Base-by-base conservation (phyloP, 1,140 invertebrate species). In the Mylabris phalerata region DNA sequence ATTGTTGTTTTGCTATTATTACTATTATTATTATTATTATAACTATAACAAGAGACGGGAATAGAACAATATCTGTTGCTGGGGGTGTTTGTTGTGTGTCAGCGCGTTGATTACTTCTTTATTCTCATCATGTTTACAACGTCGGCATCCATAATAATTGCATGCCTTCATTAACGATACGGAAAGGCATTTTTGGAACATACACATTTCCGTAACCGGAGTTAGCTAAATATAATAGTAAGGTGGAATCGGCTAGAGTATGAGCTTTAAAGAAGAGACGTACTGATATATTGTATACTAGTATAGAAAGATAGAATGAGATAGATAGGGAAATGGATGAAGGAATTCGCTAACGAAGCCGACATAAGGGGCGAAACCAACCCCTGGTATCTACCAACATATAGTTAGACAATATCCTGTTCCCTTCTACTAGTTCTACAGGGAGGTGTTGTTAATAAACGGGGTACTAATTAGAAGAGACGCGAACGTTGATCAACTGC, bases 111-210 rank as follows among this genome's bases (percentile, higher is more conserved):
- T 54, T 54, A 45, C 51, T 54, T 54, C 51, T 54, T 54, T 54
- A 54, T 54, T 54, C 51, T 19, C 51, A 27, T 54, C 51, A 54
- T 54, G 51, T 54, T 54, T 54, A 54, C 51, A 54, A 27, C 51
- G 51, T 45, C 51, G 44, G 46, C 51, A 54, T 54, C 51, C 51
- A 54, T 54, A 54, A 54, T 54, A 54, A 54, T 54, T 54, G 51
- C 51, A 54, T 54, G 51, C 51, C 51, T 54, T 54, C 51, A 54
- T 54, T 54, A 54, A 54, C 51, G 51, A 54, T 54, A 54, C 51
- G 46, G 51, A 54, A 54, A 54, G 51, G 51, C 51, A 54, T 54
- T 54, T 54, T 54, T 54, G 51, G 51, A 54, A 32, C 51, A 54
- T 54, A 54, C 51, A 54, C 51, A 54, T 54, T 54, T 54, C 42